Base-by-base conservation (phyloP, 2,888 invertebrate species). In the Argyresthia albistria region DNA sequence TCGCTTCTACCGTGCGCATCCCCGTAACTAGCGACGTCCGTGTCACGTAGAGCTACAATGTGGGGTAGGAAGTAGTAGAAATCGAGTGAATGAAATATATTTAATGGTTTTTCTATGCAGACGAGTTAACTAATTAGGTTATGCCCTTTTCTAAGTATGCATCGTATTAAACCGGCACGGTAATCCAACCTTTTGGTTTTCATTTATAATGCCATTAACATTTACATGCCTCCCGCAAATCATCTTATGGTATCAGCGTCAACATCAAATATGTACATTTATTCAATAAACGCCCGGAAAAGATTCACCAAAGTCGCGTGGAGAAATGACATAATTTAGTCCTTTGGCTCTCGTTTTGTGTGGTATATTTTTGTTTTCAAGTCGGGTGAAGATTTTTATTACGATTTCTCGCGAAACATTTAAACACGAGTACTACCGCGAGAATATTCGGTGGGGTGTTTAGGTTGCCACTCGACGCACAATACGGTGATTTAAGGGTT, bases 361-460 rank as follows among this genome's bases (percentile, higher is more conserved):
- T 73, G 70, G 65, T 73, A 80, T 76, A 78, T 79, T 79, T 79
- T 77, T 76, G 76, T 80, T 80, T 79, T 80, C 77, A 77, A 78
- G 75, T 77, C 69, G 71, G 76, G 66, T 79, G 76, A 77, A 78
- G 77, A 76, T 76, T 76, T 75, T 76, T 75, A 76, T 78, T 76
- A 76, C 6, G 25, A 2, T 25, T 25, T 25, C 25, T 25, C 25
- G 25, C 6, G 25, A 25, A 25, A 6, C 6, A 25, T 25, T 4
- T 6, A 25, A 4, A 25, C 25, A 25, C 25, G 25, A 25, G 25
- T 25, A 25, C 25, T 25, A 4, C 6, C 25, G 3, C 25, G 25
- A 25, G 25, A 4, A 25, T 25, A 25, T 25, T 12, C n/a, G 42
- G 11, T 10, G 42, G n/a, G 42, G 42, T 42, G 11, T 42, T 42